Evolutionary conservation across 2,113 vertebrate genomes (phyloP).

Genomic region (Apteryx mantelli): DNA sequence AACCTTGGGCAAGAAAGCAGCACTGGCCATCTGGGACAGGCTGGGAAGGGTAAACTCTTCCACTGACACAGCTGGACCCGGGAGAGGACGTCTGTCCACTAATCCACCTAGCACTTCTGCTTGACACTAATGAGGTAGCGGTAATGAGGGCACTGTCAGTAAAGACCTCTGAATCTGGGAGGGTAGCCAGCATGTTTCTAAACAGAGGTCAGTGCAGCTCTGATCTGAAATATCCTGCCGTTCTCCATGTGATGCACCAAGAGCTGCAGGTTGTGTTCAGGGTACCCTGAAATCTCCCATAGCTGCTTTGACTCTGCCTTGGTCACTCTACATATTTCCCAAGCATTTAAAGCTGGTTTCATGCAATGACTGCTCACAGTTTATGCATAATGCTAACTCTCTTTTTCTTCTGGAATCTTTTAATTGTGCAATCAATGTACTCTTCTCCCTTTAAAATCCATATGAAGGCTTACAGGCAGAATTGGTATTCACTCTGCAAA

Average conservation of each 20-base stretch:
- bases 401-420: background rate
- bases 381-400: background rate
- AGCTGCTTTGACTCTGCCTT: background rate
- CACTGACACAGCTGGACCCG: background rate
- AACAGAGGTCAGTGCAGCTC: background rate
- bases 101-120: background rate
- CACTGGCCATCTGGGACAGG: background rate
- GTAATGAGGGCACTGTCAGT: background rate
- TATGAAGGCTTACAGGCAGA: background rate
- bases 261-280: background rate
- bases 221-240: background rate
- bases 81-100: background rate
- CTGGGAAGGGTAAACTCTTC: background rate
- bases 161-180: background rate
- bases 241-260: background rate
- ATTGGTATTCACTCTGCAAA: slow-evolving; percentile 40
- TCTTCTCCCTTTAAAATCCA: background rate
- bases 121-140: background rate
- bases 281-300: background rate
- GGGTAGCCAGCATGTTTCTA: background rate
- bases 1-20: background rate
- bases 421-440: background rate
- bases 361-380: background rate
- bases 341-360: background rate
- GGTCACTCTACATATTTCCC: background rate